These are phyloP conservation scores for Ataeniobius toweri DNA, from an alignment of 2,797 vertebrate species.

Conservation along the genomic window DNA sequence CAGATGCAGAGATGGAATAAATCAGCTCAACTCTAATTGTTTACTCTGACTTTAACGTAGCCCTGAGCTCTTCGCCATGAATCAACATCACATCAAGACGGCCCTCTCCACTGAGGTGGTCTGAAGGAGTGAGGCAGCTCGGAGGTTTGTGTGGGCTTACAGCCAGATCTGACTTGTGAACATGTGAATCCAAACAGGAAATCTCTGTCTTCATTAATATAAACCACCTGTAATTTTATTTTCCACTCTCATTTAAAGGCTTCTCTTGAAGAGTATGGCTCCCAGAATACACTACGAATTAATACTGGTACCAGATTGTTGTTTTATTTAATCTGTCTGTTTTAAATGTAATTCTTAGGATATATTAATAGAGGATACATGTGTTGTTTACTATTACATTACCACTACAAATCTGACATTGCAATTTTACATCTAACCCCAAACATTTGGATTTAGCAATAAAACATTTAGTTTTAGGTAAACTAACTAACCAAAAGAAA, in stretches of 20 bases:
- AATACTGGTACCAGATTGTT: background rate
- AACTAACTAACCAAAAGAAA: background rate
- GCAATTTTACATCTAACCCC: background rate
- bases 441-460: background rate
- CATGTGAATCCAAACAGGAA: conserved; percentile 53
- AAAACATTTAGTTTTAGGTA: background rate
- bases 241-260: background rate
- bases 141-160: conserved; percentile 57
- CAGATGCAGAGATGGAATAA: conserved; percentile 29
- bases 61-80: conserved; percentile 43
- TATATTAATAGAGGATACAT: background rate
- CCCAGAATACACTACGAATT: background rate
- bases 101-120: conserved; percentile 52
- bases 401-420: background rate
- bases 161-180: conserved; percentile 52
- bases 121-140: conserved; percentile 23
- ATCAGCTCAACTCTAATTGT: conserved; percentile 55
- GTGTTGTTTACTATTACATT: background rate
- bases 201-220: conserved; percentile 30
- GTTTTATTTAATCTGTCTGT: background rate
- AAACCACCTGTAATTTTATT: conserved; percentile 28
- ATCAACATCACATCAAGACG: conserved; percentile 35
- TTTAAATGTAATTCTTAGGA: background rate
- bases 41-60: conserved; percentile 52
- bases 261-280: background rate